Percentiles rank a stretch among this genome's conserved stretches.
These are phyloP conservation scores for Indicator maculatus DNA, from an alignment of 2,113 vertebrate genomes.

Conservation along the genomic window DNA sequence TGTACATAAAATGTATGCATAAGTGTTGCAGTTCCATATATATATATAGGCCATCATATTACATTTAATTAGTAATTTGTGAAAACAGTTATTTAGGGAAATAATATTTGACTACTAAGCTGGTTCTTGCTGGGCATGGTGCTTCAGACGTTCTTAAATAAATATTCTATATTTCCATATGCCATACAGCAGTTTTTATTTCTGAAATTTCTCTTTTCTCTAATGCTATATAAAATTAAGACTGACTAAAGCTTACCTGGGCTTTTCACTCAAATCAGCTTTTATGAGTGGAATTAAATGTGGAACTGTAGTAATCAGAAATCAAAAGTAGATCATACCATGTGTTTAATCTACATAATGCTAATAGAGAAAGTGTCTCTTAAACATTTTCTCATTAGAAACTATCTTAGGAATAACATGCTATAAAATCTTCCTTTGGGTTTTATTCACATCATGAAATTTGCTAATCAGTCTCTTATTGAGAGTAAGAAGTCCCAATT, in stretches of 20 bases:
- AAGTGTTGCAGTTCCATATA: not conserved
- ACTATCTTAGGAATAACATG: conserved; percentile 39
- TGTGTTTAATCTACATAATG: conserved; percentile 38
- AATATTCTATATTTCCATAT: not conserved
- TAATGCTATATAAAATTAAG: not conserved
- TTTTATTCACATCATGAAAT: not conserved
- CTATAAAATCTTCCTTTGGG: conserved; percentile 28
- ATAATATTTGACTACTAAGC: not conserved
- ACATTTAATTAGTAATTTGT: not conserved
- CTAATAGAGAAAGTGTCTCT: not conserved
- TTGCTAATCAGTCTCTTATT: conserved; percentile 10
- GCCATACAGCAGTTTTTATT: not conserved
- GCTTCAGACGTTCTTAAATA: not conserved
- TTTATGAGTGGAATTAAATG: not conserved
- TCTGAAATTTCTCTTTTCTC: not conserved
- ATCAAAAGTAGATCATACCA: conserved; percentile 14
- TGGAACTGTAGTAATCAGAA: conserved; percentile 18
- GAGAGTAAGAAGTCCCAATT: not conserved
- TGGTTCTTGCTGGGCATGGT: not conserved
- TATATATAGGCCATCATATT: not conserved
- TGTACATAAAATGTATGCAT: not conserved
- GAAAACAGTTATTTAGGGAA: not conserved
- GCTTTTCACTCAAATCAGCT: not conserved
- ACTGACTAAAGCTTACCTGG: not conserved
- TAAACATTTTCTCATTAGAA: conserved; percentile 53